Conservation (phyloP, 2,797 vertebrate genomes). For the Sternotherus odoratus region DNA sequence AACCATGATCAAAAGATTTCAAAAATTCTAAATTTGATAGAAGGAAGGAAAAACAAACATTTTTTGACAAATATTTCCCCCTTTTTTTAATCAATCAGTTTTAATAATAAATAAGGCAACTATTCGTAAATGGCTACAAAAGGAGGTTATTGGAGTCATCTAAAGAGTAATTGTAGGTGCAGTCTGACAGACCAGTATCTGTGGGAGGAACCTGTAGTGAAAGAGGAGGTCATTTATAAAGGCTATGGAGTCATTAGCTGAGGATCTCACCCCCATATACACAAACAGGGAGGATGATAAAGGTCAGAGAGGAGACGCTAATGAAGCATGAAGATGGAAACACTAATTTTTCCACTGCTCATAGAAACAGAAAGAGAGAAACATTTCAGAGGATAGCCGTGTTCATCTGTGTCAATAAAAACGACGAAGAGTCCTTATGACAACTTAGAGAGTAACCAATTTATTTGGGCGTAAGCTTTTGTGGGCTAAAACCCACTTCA, state of each 20-base stretch:
- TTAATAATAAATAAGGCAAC: neutral
- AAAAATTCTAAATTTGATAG: neutral
- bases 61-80: neutral
- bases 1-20: neutral
- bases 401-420: too few species aligned
- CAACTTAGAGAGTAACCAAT: too few species aligned
- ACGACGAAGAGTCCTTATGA: too few species aligned
- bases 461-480: too few species aligned
- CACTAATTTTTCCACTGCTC: constrained; percentile 24
- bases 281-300: neutral
- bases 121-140: neutral
- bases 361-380: constrained; percentile 36
- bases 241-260: neutral
- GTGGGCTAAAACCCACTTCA: too few species aligned
- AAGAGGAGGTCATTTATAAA: constrained; percentile 37
- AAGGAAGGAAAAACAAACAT: neutral
- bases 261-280: constrained; percentile 2
- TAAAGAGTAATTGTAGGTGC: neutral
- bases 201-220: constrained; percentile 26
- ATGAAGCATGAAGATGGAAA: constrained; percentile 13
- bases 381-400: too few species aligned
- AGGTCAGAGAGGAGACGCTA: constrained; percentile 1
- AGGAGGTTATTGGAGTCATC: neutral
- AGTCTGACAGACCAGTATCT: neutral
- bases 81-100: neutral